These are phyloP conservation scores for Avahi laniger DNA, from an alignment of 2,797 vertebrate genomes.

Conservation along the genomic window DNA sequence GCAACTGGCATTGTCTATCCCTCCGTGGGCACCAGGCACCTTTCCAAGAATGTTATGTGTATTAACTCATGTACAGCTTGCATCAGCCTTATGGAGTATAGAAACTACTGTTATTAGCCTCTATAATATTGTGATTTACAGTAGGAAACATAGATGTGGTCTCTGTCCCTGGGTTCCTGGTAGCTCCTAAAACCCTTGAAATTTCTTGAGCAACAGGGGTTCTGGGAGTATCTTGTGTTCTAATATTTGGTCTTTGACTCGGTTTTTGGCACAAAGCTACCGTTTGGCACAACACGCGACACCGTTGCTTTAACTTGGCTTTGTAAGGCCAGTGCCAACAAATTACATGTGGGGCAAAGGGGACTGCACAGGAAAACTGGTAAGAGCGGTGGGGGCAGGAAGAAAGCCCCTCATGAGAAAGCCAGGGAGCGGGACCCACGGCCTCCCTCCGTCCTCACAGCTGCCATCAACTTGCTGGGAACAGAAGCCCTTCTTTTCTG, in stretches of 20 bases:
- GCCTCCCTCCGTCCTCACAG: not conserved
- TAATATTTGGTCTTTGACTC: not conserved
- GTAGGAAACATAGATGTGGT: not conserved
- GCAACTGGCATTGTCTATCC: too few species aligned
- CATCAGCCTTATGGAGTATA: not conserved
- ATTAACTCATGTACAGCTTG: not conserved
- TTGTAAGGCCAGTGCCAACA: not conserved
- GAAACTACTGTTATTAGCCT: not conserved
- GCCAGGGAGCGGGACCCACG: not conserved
- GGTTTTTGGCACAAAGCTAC: not conserved
- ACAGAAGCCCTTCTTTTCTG: not conserved
- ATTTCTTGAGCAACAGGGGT: not conserved
- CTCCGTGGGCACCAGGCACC: not conserved
- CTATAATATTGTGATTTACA: not conserved
- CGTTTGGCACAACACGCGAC: not conserved
- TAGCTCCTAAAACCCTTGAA: not conserved
- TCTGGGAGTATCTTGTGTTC: not conserved
- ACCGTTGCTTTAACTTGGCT: not conserved
- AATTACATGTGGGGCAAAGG: not conserved
- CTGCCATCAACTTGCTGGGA: not conserved
- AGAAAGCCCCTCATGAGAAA: not conserved
- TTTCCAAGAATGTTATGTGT: not conserved
- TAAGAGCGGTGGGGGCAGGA: too few species aligned
- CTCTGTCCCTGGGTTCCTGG: not conserved
- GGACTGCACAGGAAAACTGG: not conserved